These are phyloP conservation scores for Boulengeromyrus knoepffleri DNA, from an alignment of 2,113 vertebrate genomes.

Conservation along the genomic window DNA sequence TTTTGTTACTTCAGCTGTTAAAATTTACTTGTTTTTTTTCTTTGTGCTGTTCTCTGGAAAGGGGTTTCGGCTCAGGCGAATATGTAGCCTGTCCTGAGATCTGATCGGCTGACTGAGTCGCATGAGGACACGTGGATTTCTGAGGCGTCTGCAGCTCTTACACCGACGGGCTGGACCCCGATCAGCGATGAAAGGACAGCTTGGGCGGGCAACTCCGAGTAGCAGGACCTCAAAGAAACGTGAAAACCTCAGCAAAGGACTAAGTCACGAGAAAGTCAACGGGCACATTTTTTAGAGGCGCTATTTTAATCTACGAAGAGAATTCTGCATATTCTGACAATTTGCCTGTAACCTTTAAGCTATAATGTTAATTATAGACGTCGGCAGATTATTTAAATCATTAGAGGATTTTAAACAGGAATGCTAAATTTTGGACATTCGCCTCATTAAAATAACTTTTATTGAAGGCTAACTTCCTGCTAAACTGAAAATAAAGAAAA, in stretches of 20 bases:
- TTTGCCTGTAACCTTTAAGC: background rate
- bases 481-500: background rate
- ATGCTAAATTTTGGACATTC: background rate
- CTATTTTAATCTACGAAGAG: background rate
- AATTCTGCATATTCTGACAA: background rate
- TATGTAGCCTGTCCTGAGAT: background rate
- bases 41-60: background rate
- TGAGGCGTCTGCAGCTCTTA: slow-evolving; percentile 47
- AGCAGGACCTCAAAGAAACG: slow-evolving; percentile 64
- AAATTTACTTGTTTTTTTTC: background rate
- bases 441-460: background rate
- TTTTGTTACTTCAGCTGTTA: background rate
- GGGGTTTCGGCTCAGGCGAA: background rate
- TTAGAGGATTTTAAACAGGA: background rate
- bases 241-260: background rate
- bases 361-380: background rate
- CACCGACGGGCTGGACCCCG: slow-evolving; percentile 64
- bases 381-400: background rate
- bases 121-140: background rate
- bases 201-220: slow-evolving; percentile 80
- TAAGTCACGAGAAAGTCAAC: background rate
- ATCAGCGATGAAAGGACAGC: slow-evolving; percentile 76
- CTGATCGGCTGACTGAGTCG: background rate
- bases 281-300: background rate
- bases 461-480: background rate